Evolutionary conservation across 2,888 invertebrate species (phyloP), one percentile per base, ranked within the genome.

Genomic region (Ectobius pallidus): DNA sequence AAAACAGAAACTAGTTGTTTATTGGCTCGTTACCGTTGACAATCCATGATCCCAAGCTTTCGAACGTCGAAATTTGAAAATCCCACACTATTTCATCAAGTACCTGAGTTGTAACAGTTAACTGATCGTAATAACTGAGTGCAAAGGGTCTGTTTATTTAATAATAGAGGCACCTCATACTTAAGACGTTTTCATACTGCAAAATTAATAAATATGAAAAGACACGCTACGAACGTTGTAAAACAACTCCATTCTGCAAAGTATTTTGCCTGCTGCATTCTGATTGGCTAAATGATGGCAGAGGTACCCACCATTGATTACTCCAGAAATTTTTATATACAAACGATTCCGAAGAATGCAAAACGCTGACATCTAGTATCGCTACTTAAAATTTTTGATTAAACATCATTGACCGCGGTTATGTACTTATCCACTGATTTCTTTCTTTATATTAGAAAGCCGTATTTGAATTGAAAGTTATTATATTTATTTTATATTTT

Each of bases 1-100:
- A n/a, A n/a, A n/a, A n/a, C 27, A 62, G 2, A n/a, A 11, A 11
- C 25, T 39, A 4, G 25, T 27, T 27, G 30, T 16, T 27, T 27
- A 61, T 44, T 61, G 30, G 27, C 20, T 42, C 20, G 69, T 34
- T 55, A 69, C 25, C 25, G 61, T 61, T 61, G 61, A 70, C 61
- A 69, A 58, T 42, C 58, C 70, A 61, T 58, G 7, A 7, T 7
- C 1, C 2, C n/a, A 16, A 22, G 7, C 34, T 22, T 22, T 44
- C 22, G 1, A 46, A 30, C 1, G 18, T 44, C 39, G n/a, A 1
- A 0, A 30, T 6, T 2, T 58, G 58, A 58, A 14, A 58, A 30
- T n/a, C 27, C 30, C 6, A 2, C 4, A 30, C 58, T 30, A 3
- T n/a, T n/a, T n/a, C n/a, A n/a, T n/a, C n/a, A n/a, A n/a, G n/a